phyloP scores from a whole-genome alignment of 2,888 invertebrate genomes.

The Tiliacea citrago region DNA sequence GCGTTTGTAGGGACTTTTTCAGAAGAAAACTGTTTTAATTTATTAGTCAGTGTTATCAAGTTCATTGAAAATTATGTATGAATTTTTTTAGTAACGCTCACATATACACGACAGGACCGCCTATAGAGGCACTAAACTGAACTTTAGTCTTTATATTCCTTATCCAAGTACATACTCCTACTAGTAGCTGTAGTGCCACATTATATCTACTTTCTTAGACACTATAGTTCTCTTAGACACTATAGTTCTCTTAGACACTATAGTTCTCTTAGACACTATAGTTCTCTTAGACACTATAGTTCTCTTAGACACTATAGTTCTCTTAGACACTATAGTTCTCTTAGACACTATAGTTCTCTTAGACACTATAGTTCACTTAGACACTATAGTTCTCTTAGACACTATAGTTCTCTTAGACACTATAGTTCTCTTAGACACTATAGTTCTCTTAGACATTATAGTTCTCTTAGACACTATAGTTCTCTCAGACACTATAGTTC shows the following conservation, averaged over 20 bases:
- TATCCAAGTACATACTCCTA: slow-evolving; percentile 78
- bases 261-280: slow-evolving; percentile 73
- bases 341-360: slow-evolving; percentile 73
- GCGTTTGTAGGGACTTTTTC: neutral
- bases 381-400: slow-evolving; percentile 72
- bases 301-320: slow-evolving; percentile 73
- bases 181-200: slow-evolving; percentile 84
- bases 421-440: slow-evolving; percentile 72
- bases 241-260: slow-evolving; percentile 72
- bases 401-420: slow-evolving; percentile 72
- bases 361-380: slow-evolving; percentile 72
- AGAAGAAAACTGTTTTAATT: neutral
- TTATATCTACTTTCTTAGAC: slow-evolving; percentile 75
- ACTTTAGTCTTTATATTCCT: slow-evolving; percentile 78
- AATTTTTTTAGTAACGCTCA: slow-evolving; percentile 14
- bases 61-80: slow-evolving; percentile 12
- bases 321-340: slow-evolving; percentile 73
- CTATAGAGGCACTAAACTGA: slow-evolving; percentile 75
- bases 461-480: slow-evolving; percentile 73
- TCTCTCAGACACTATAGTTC: too few species aligned
- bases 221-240: slow-evolving; percentile 71
- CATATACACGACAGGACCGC: slow-evolving; percentile 52
- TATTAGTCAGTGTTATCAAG: neutral
- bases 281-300: slow-evolving; percentile 72
- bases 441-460: too few species aligned